phyloP scores from a whole-genome alignment of 1,140 invertebrate genomes.

The Aradophagus sp. region DNA sequence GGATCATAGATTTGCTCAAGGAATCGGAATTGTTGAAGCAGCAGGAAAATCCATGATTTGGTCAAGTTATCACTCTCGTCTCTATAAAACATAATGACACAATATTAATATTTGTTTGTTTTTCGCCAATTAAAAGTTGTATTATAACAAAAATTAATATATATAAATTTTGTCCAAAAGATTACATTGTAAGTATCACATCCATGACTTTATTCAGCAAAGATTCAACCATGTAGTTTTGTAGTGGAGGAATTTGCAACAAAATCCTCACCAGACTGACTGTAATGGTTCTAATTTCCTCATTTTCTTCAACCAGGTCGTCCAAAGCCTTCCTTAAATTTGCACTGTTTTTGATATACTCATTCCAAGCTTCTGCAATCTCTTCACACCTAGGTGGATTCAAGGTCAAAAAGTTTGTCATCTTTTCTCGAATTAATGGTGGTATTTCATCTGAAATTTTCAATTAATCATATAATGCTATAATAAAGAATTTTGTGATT shows the following conservation, averaged over 20 bases:
- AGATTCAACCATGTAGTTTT: constrained; percentile 61
- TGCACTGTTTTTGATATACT: constrained; percentile 59
- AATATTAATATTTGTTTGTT: too few relatives aligned
- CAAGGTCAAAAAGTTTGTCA: constrained; percentile 57
- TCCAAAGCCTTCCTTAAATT: constrained; percentile 64
- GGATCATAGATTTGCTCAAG: constrained; percentile 64
- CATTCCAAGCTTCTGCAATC: constrained; percentile 62
- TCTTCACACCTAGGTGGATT: constrained; percentile 48
- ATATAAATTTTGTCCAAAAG: neutral
- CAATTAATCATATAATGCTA: too few relatives aligned
- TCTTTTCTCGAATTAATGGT: constrained; percentile 55
- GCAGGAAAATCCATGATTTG: constrained; percentile 58
- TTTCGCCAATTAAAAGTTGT: too few relatives aligned
- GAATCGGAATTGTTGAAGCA: constrained; percentile 70
- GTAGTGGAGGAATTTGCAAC: constrained; percentile 65
- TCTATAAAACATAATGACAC: constrained; percentile 39
- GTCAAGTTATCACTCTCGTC: constrained; percentile 32
- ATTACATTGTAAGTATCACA: constrained; percentile 62
- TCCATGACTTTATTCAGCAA: constrained; percentile 66
- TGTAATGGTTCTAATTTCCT: constrained; percentile 43
- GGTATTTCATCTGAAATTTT: constrained; percentile 57
- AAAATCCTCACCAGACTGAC: constrained; percentile 64
- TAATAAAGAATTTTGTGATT: too few relatives aligned
- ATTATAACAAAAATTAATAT: neutral
- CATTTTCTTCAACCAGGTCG: constrained; percentile 58